Evolutionary conservation across 2,113 vertebrate genomes (phyloP).

Genomic region (Phylloscopus whistleri): DNA sequence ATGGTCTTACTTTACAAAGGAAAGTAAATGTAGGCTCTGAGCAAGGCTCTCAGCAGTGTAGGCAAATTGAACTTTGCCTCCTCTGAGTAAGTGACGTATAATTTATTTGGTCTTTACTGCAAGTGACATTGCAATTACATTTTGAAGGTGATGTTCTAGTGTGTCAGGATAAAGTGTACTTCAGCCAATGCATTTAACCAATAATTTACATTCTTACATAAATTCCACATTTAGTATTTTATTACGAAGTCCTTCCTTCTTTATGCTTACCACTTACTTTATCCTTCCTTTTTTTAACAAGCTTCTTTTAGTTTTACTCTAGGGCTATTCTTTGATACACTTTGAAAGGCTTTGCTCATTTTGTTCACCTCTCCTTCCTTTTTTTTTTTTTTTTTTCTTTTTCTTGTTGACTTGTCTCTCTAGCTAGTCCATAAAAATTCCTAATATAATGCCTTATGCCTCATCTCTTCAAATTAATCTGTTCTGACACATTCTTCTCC

Average conservation of each 20-base stretch:
- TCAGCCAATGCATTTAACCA: neutral
- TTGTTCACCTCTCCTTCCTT: neutral
- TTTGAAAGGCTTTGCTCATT: neutral
- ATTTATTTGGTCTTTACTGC: neutral
- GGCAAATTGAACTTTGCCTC: neutral
- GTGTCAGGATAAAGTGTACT: neutral
- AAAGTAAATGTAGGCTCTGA: neutral
- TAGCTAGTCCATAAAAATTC: neutral
- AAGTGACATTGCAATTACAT: neutral
- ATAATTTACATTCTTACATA: neutral
- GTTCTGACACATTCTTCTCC: neutral
- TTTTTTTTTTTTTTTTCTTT: neutral
- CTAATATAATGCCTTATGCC: neutral
- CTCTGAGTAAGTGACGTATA: neutral
- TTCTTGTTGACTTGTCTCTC: neutral
- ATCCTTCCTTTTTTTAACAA: neutral
- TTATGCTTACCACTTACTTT: neutral
- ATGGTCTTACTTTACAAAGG: neutral
- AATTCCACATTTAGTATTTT: neutral
- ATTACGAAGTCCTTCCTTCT: neutral
- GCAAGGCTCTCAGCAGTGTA: neutral
- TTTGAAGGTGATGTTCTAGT: neutral
- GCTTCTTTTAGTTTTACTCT: neutral
- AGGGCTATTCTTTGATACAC: neutral
- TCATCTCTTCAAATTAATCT: neutral